phyloP scores from a whole-genome alignment of 2,888 invertebrate genomes.

The Cryptus armator region DNA sequence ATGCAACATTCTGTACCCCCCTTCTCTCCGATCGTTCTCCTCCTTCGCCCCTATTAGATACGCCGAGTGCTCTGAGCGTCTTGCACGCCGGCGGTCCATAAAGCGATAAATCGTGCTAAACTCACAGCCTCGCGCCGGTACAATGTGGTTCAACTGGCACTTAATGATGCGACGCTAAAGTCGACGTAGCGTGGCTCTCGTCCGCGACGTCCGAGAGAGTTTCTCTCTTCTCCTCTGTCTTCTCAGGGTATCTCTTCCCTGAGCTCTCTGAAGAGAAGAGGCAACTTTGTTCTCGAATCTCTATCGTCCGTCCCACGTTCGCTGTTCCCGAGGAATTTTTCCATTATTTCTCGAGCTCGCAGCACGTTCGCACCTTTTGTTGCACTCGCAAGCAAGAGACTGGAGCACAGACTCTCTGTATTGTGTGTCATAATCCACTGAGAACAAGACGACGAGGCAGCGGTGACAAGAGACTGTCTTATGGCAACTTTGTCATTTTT shows the following conservation, averaged over 20 bases:
- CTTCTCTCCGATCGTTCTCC: constrained; percentile 33
- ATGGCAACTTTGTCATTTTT: not conserved
- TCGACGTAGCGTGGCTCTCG: constrained; percentile 62
- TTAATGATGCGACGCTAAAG: constrained; percentile 77
- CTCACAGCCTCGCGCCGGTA: constrained; percentile 72
- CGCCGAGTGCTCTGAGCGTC: constrained; percentile 50
- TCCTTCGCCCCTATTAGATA: constrained; percentile 64
- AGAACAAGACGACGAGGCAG: constrained; percentile 13
- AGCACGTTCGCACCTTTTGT: constrained; percentile 53
- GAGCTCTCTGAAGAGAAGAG: not conserved
- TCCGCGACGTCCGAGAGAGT: constrained; percentile 58
- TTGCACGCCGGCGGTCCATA: constrained; percentile 75
- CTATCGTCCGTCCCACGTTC: not conserved
- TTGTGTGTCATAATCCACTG: not conserved
- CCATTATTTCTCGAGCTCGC: constrained; percentile 33
- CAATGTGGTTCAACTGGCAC: constrained; percentile 74
- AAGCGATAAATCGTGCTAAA: constrained; percentile 82
- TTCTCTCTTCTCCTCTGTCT: not conserved
- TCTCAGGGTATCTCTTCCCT: not conserved
- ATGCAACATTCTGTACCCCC: not conserved
- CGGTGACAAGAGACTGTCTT: constrained; percentile 57
- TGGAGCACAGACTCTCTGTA: not conserved
- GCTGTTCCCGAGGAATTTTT: constrained; percentile 51
- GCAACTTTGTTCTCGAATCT: not conserved
- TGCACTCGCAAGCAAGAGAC: constrained; percentile 21